These are phyloP conservation scores for Colletes latitarsis DNA, from an alignment of 1,140 invertebrate genomes.

Conservation along the genomic window DNA sequence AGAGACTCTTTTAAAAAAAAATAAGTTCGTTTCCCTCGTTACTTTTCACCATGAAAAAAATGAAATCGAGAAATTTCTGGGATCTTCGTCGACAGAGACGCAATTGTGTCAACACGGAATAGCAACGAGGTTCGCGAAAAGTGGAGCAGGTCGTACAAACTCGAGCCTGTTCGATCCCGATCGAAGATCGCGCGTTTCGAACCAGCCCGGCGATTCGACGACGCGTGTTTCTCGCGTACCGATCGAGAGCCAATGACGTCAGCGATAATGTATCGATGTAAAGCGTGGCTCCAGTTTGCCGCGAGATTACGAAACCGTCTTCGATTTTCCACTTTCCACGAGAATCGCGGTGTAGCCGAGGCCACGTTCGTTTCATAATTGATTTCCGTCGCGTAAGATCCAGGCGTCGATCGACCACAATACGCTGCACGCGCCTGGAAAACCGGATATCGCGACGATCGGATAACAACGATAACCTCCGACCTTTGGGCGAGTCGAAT, in stretches of 20 bases:
- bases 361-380: too few species aligned
- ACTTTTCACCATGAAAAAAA: too few species aligned
- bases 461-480: not conserved
- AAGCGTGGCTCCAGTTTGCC: constrained; percentile 1
- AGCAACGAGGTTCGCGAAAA: not conserved
- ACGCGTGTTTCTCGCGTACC: not conserved
- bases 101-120: constrained; percentile 23
- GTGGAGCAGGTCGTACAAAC: not conserved
- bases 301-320: constrained; percentile 2
- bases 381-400: too few species aligned
- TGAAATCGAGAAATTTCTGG: too few species aligned
- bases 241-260: not conserved
- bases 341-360: too few species aligned
- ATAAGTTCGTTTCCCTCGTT: not conserved
- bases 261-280: constrained; percentile 1
- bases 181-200: not conserved
- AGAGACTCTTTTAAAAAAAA: too few species aligned
- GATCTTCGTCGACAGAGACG: too few species aligned
- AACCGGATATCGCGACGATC: too few species aligned
- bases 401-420: too few species aligned
- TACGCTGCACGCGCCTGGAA: too few species aligned
- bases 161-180: not conserved
- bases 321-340: not conserved
- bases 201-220: not conserved
- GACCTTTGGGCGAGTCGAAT: not conserved